These are phyloP conservation scores for Caenorhabditis sinica DNA, from an alignment of 2,888 invertebrate species.

Conservation along the genomic window DNA sequence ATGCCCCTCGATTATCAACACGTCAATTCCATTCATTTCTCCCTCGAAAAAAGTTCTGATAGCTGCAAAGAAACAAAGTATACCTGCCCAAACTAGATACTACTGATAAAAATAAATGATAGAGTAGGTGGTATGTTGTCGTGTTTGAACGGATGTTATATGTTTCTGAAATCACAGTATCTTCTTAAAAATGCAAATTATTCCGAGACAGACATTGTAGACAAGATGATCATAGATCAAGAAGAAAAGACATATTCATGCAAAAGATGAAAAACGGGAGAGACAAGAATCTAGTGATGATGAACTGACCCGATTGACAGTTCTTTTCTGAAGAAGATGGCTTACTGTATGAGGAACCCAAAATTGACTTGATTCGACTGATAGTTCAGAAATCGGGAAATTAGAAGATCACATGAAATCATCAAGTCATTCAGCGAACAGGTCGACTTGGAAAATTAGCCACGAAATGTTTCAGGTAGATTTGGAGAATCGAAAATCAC, in stretches of 20 bases:
- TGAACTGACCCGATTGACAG: slow-evolving; percentile 7
- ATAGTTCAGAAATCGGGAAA: slow-evolving; percentile 12
- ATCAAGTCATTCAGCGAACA: not conserved
- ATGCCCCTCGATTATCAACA: slow-evolving; percentile 26
- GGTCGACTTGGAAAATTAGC: not conserved
- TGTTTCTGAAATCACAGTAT: not conserved
- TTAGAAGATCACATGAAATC: slow-evolving; percentile 15
- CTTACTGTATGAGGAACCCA: slow-evolving; percentile 17
- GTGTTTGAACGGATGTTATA: slow-evolving; percentile 3
- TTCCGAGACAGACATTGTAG: not conserved
- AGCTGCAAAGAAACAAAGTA: slow-evolving; percentile 37
- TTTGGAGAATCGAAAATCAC: too few relatives aligned
- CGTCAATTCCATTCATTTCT: slow-evolving; percentile 16
- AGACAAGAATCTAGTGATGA: slow-evolving; percentile 34
- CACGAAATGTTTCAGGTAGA: too few relatives aligned
- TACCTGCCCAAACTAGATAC: slow-evolving; percentile 14
- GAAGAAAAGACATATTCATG: slow-evolving; percentile 26
- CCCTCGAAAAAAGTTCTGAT: slow-evolving; percentile 5
- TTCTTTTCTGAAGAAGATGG: not conserved
- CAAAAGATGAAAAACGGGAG: slow-evolving; percentile 4
- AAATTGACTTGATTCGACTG: slow-evolving; percentile 24
- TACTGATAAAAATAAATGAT: not conserved
- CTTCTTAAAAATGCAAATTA: not conserved
- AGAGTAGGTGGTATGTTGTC: slow-evolving; percentile 2
- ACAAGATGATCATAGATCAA: slow-evolving; percentile 25